These are phyloP conservation scores for Zapus hudsonius DNA, from an alignment of 2,113 vertebrate genomes.

Conservation along the genomic window DNA sequence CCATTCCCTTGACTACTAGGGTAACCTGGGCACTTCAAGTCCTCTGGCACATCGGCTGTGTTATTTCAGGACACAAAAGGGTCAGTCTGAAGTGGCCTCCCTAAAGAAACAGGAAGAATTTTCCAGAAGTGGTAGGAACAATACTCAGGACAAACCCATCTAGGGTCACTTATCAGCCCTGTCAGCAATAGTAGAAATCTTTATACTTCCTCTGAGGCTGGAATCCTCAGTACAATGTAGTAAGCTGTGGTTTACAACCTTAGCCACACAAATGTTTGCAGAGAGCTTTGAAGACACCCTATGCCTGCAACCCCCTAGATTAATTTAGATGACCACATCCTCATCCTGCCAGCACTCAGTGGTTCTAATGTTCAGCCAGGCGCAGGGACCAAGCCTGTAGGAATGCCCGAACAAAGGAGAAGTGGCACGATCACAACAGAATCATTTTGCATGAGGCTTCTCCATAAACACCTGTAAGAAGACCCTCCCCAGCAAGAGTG, in stretches of 20 bases:
- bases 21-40: neutral
- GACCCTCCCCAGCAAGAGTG: neutral
- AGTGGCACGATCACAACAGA: neutral
- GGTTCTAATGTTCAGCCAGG: neutral
- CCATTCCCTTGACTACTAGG: neutral
- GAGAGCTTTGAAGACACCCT: neutral
- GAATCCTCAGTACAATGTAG: neutral
- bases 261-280: neutral
- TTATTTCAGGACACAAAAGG: neutral
- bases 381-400: neutral
- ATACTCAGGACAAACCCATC: neutral
- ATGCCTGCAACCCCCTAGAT: neutral
- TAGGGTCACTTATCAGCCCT: neutral
- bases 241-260: neutral
- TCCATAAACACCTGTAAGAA: neutral
- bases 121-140: neutral
- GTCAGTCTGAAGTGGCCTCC: neutral
- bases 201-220: neutral
- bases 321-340: neutral
- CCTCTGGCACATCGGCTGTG: neutral
- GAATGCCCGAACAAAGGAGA: neutral
- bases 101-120: neutral
- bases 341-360: no score
- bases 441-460: accelerated
- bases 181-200: neutral